Conservation (phyloP, 2,797 vertebrate genomes). For the Uromys caudimaculatus region DNA sequence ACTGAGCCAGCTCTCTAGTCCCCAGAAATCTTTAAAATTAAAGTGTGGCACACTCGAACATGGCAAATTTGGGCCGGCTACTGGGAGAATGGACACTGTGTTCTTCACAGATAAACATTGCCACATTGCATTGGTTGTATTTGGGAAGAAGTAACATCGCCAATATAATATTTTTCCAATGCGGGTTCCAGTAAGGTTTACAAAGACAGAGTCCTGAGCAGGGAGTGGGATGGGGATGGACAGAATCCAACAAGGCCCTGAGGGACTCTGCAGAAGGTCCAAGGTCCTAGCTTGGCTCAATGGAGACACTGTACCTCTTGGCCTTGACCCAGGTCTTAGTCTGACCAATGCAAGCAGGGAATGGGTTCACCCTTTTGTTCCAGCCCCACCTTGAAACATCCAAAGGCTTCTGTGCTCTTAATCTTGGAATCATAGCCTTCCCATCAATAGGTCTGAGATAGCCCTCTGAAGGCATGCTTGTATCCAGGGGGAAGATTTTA, state of each 20-base stretch:
- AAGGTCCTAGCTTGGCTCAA: too few relatives aligned
- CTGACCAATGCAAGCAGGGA: background rate
- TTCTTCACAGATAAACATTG: background rate
- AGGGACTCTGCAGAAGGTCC: background rate
- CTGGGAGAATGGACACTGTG: background rate
- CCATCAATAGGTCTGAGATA: background rate
- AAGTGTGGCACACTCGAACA: background rate
- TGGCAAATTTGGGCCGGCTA: background rate
- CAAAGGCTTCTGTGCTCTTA: background rate
- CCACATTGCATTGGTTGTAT: background rate
- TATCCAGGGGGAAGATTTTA: background rate
- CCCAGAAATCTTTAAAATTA: constrained; percentile 18
- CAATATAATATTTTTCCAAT: constrained; percentile 4
- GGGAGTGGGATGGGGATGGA: background rate
- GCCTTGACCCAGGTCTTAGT: background rate
- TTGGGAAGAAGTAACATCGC: background rate
- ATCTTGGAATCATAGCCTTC: background rate
- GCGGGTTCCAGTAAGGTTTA: background rate
- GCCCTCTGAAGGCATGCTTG: background rate
- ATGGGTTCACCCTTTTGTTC: background rate
- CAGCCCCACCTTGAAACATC: background rate
- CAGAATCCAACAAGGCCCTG: background rate
- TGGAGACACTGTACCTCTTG: background rate
- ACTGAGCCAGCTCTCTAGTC: background rate
- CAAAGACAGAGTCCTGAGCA: background rate